Evolutionary conservation across 2,113 vertebrate species (phyloP).

Genomic region (Marcusenius ussheri): DNA sequence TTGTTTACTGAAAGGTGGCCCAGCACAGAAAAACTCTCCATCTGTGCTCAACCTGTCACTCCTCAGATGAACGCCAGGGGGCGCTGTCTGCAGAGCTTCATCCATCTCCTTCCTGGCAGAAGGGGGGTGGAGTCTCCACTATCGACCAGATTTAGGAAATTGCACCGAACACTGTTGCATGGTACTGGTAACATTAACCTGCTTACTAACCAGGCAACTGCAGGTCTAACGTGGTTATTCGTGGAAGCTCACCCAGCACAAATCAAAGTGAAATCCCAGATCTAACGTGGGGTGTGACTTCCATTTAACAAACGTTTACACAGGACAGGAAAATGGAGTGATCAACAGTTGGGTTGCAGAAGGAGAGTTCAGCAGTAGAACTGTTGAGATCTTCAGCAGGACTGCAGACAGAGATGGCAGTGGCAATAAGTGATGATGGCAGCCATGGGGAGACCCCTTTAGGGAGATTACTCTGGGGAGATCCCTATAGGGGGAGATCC

Average conservation of each 20-base stretch:
- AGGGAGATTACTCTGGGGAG: background rate
- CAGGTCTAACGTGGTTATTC: background rate
- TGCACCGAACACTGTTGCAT: background rate
- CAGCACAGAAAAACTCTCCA: background rate
- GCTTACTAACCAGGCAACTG: background rate
- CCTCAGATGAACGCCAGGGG: background rate
- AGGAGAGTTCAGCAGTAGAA: background rate
- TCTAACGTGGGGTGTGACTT: background rate
- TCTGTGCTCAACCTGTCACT: background rate
- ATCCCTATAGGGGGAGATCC: background rate
- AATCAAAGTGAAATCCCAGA: background rate
- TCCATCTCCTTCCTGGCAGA: background rate
- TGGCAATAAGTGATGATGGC: background rate
- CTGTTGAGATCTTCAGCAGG: background rate
- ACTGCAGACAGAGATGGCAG: background rate
- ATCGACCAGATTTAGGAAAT: background rate
- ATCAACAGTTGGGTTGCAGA: background rate
- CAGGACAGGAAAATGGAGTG: background rate
- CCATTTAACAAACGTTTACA: background rate
- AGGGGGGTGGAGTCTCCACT: background rate
- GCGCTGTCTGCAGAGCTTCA: background rate
- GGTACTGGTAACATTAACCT: background rate
- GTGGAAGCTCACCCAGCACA: background rate
- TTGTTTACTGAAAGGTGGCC: background rate
- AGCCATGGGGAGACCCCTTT: background rate